phyloP scores from a whole-genome alignment of 2,888 invertebrate species.

The Ferdinandea cuprea region DNA sequence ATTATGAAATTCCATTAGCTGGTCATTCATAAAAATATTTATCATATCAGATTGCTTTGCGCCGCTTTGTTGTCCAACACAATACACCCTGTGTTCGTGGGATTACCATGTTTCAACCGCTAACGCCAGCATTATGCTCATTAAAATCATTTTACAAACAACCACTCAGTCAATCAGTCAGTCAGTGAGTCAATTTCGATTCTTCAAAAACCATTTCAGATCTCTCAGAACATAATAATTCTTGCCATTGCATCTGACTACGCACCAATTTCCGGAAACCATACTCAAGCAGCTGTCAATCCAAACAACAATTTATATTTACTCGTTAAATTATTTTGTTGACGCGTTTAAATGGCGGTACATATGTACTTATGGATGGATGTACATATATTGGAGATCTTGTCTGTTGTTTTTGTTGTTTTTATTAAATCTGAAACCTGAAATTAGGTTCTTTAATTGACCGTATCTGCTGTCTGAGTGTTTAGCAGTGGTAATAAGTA shows the following conservation, averaged over 20 bases:
- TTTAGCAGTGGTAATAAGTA: background rate
- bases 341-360: constrained; percentile 42
- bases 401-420: constrained; percentile 11
- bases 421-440: constrained; percentile 10
- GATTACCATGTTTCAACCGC: constrained; percentile 13
- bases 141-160: background rate
- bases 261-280: constrained; percentile 35
- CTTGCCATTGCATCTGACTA: constrained; percentile 47
- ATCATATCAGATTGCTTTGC: constrained; percentile 4
- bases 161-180: too few relatives aligned
- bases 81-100: background rate
- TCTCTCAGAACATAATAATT: constrained; percentile 15
- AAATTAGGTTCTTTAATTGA: constrained; percentile 65
- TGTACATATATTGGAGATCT: constrained; percentile 36
- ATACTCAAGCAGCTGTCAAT: constrained; percentile 58
- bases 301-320: constrained; percentile 49
- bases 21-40: constrained; percentile 3
- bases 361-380: constrained; percentile 1
- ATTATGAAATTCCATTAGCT: constrained; percentile 21
- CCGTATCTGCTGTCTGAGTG: constrained; percentile 51
- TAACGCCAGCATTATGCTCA: constrained; percentile 12
- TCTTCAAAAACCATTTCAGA: too few relatives aligned
- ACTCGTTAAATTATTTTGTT: constrained; percentile 61
- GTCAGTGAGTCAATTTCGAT: too few relatives aligned
- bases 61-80: constrained; percentile 22